phyloP scores from a whole-genome alignment of 2,888 invertebrate species.

The Eugnorisma glareosa region DNA sequence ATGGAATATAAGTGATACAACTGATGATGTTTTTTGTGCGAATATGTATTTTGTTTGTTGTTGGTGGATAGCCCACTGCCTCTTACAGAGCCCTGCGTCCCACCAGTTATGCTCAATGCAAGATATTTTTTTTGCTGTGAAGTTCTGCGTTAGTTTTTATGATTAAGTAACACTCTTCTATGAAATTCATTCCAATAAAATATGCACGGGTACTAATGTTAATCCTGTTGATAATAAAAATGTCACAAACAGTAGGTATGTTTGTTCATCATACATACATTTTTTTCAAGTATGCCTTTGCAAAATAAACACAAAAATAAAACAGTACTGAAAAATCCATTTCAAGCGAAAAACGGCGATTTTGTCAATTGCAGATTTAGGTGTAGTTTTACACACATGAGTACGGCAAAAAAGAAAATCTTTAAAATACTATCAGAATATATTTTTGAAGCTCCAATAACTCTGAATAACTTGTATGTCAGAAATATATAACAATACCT shows the following conservation, averaged over 20 bases:
- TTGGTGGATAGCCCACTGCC: neutral
- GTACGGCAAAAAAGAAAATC: neutral
- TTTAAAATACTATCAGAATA: neutral
- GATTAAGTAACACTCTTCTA: neutral
- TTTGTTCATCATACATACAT: neutral
- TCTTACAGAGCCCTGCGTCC: neutral
- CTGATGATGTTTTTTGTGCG: neutral
- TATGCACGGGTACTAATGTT: neutral
- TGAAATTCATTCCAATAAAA: neutral
- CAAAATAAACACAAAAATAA: constrained; percentile 2
- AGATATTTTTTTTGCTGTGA: neutral
- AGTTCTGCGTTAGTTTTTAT: neutral
- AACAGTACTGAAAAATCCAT: neutral
- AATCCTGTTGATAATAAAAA: neutral
- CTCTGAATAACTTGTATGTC: neutral
- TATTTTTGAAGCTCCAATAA: neutral
- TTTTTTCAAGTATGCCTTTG: neutral
- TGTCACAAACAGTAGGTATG: neutral
- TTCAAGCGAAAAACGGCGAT: neutral
- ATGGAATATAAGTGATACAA: constrained; percentile 17
- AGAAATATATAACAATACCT: constrained; percentile 7
- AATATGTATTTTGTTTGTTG: neutral
- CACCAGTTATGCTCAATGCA: neutral
- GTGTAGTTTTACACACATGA: neutral
- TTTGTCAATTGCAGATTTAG: neutral